A percentile compares a stretch with the other conserved stretches of the same genome.
Evolutionary conservation across 2,888 invertebrate species (phyloP).

Genomic region (Ferrisia virgata): DNA sequence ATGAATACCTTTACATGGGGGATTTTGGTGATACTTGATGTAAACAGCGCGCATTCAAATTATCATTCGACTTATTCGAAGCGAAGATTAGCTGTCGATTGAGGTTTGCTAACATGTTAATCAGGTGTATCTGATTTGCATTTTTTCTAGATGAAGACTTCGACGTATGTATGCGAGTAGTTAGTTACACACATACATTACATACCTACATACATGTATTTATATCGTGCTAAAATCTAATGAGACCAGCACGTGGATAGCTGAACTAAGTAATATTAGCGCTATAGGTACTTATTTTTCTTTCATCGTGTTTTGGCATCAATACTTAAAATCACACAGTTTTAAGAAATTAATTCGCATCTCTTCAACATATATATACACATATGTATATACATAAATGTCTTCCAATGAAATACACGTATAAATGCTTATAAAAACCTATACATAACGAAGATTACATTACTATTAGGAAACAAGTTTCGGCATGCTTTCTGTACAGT

Average conservation of each 20-base stretch:
- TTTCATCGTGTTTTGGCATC: neutral
- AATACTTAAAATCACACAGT: neutral
- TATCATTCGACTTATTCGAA: neutral
- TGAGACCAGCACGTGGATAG: too few species aligned
- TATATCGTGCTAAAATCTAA: too few species aligned
- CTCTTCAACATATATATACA: too few species aligned
- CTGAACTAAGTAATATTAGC: too few species aligned
- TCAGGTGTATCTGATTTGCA: neutral
- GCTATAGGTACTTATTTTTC: neutral
- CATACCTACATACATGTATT: too few species aligned
- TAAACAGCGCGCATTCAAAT: neutral
- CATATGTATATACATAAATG: too few species aligned
- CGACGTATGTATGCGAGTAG: too few species aligned
- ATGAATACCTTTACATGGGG: neutral
- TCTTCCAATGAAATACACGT: neutral
- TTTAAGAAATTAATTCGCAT: neutral
- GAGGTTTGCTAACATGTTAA: neutral
- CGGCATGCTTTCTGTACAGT: neutral
- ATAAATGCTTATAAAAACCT: too few species aligned
- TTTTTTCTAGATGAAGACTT: neutral
- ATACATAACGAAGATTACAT: neutral
- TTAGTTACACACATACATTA: too few species aligned
- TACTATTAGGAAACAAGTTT: neutral
- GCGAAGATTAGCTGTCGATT: slow-evolving; percentile 9
- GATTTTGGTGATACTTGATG: neutral